These are phyloP conservation scores for Oligia strigilis DNA, from an alignment of 2,888 invertebrate species.

Conservation along the genomic window DNA sequence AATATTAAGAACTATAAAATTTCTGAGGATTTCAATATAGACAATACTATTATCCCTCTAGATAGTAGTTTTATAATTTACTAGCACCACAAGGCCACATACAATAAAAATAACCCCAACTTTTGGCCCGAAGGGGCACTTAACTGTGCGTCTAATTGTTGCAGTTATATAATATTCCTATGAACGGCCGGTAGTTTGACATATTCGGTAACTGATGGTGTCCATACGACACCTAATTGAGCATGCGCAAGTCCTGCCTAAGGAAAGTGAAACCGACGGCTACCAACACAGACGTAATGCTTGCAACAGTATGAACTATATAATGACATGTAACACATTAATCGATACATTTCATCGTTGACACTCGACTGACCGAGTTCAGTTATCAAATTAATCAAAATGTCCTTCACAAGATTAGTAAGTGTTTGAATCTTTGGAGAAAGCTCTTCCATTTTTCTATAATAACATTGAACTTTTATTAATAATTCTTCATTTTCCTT, in stretches of 20 bases:
- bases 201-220: conserved; percentile 83
- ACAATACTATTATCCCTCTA: neutral
- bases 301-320: conserved; percentile 90
- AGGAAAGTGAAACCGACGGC: conserved; percentile 88
- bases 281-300: conserved; percentile 84
- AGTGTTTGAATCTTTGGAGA: conserved; percentile 67
- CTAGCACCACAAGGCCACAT: conserved; percentile 22
- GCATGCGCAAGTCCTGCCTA: conserved; percentile 85
- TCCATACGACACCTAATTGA: conserved; percentile 83
- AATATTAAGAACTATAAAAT: neutral
- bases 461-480: neutral
- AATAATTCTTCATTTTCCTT: conserved; percentile 55
- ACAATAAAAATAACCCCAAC: conserved; percentile 40
- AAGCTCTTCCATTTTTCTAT: neutral
- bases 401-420: conserved; percentile 85
- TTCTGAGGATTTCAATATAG: neutral
- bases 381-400: conserved; percentile 72
- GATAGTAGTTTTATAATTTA: neutral
- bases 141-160: conserved; percentile 44
- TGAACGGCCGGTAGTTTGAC: conserved; percentile 78
- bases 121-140: conserved; percentile 33
- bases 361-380: conserved; percentile 84
- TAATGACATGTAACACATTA: conserved; percentile 84
- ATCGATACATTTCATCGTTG: conserved; percentile 83
- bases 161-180: conserved; percentile 83